Base-by-base conservation (phyloP, 2,113 vertebrate species). In the Crypturellus undulatus region DNA sequence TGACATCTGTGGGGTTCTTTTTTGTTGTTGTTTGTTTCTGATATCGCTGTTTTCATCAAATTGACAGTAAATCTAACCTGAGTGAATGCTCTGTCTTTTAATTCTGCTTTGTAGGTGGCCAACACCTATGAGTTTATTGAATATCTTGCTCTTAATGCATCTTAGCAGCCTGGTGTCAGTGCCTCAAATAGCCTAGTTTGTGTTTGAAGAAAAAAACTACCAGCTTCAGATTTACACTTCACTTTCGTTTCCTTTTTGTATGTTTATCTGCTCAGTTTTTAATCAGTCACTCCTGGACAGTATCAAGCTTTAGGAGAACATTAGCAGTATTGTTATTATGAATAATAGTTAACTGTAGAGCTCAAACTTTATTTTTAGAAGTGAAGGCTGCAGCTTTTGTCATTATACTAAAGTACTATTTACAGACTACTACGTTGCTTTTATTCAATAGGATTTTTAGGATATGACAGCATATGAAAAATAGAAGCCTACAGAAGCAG, bases 31-130 rank as follows among this genome's bases (percentile, higher is more conserved):
- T 42, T 43, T 2, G 1, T 64, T 79, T 71, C 10, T 47, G 64
- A 1, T 64, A 47, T 18, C 12, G 6, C 9, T 10, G 0, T 70
- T 89, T 73, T 26, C 15, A 38, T 38, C 1, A 0, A 17, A 8
- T 32, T 68, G 18, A 4, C 63, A 19, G 45, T 38, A 36, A 36
- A 11, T 88, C 80, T 65, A 36, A 11, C 86, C 80, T 65, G 9
- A 15, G 8, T 38, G 38, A 38, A 38, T 89, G 11, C 30, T 78
- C 12, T 75, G 30, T 76, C 22, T 43, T 42, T 43, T 42, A 8
- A 36, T 67, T 45, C 69, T 80, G 40, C 32, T 32, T 43, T 34
- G 30, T 40, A 63, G 15, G 36, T 60, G 73, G 30, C 26, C 78
- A 28, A n/a, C 30, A 56, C 49, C 47, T 49, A 22, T 22, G 47